Base-by-base conservation (phyloP, 1,140 invertebrate species). In the Drosophila eugracilis region DNA sequence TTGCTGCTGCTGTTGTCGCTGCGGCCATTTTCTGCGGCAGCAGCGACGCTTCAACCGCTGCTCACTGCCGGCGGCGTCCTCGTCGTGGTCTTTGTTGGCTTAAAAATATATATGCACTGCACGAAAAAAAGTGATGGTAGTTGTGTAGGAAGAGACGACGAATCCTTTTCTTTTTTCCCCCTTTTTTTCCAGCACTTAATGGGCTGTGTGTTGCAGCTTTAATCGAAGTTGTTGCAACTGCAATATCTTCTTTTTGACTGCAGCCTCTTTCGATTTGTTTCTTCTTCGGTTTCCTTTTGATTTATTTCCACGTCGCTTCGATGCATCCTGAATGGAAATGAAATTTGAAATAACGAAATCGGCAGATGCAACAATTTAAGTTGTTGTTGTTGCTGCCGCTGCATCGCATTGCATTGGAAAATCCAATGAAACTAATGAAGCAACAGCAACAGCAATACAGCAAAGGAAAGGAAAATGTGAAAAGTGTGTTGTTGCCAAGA, bases 341-440 rank as follows among this genome's bases (percentile, higher is more conserved):
- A 78, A 75, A 83, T 83, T 78, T 84, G 75, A 84, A 78, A 84
- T 44, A 44, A 44, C 42, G 42, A 22, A 44, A 44, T 44, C 42
- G 42, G n/a, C 58, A 70, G 73, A 42, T 30, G 17, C 48, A 55
- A 50, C 49, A 48, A 45, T 28, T 45, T 45, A 45, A 15, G n/a
- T 15, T 15, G 10, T 45, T 45, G 44, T 15, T 45, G 24, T 26
- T 26, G 44, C 24, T 14, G 24, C 44, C 17, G 24, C 44, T 3
- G 28, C 28, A 30, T 30, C 28, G 28, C 28, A 45, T 45, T 28
- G 44, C 44, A 45, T 24, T 45, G 42, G 42, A n/a, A 15, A 26
- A 45, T 45, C 24, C 55, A 59, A 59, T 59, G 30, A 59, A 59
- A 59, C 55, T 59, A 59, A 59, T 59, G 55, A 59, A 59, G 55